Evolutionary conservation across 2,113 vertebrate species (phyloP), one percentile per base, ranked within the genome.

Genomic region (Poeciliopsis turrubarensis): DNA sequence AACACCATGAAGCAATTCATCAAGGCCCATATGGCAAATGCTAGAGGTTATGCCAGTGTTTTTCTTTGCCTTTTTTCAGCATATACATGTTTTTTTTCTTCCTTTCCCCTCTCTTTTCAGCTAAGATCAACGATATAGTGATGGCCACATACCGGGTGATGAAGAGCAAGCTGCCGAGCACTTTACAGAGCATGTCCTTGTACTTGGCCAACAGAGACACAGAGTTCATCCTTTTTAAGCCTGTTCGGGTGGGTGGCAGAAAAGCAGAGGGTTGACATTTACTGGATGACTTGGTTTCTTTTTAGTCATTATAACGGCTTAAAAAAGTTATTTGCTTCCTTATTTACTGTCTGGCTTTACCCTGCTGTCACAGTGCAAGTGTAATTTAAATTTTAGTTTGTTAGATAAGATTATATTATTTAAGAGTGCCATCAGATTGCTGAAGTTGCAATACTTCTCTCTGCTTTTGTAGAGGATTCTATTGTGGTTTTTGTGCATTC

Each of bases 201-300:
- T 99, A 99, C 87, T 90, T 99, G 51, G 96, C 97, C 91, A 99
- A 98, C 85, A 97, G 95, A 93, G 98, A 99, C 47, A 99, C 98
- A 0, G 98, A 99, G 89, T 96, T 98, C 93, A 98, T 99, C 91
- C 93, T 99, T 79, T 99, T 99, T 92, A 99, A 99, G 82, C 98
- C 98, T 25, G 97, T 99, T 30, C 94, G 95, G 95, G 98, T 99
- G 87, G 93, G 98, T 96, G 85, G 86, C 65, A 27, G 47, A 67
- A 78, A 70, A 22, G 19, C 44, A 60, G 25, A 31, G 76, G 17
- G 70, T 60, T 71, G 67, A 65, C 86, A 66, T 60, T 57, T 37
- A 51, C 67, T 19, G 70, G 61, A 68, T 31, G 60, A 77, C 27
- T 77, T 75, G 1, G 3, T 70, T 70, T 80, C 39, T 80, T 80